Conservation (phyloP, 2,797 vertebrate species). For the Arrhamphus sclerolepis region DNA sequence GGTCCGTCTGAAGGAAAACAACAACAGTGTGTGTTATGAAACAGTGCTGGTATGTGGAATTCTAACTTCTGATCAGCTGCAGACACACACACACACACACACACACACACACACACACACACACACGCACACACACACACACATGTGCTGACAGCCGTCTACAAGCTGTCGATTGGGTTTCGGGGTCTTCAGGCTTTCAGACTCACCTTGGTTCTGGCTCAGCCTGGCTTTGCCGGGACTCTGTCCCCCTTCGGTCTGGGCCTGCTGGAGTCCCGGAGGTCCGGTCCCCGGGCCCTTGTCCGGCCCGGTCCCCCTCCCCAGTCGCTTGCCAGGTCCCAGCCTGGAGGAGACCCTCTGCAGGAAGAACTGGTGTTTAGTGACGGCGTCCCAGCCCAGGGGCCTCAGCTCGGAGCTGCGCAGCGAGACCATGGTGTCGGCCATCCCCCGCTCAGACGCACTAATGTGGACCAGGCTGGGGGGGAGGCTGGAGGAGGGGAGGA, state of each 20-base stretch:
- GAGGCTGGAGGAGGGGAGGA: slow-evolving; percentile 55
- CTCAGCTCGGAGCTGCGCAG: slow-evolving; percentile 70
- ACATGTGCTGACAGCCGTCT: not conserved
- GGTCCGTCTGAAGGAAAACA: too few relatives aligned
- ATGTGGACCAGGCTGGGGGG: slow-evolving; percentile 42
- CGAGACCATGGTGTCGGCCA: slow-evolving; percentile 78
- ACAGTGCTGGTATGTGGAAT: too few relatives aligned
- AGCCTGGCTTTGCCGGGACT: slow-evolving; percentile 44
- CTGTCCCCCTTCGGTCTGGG: slow-evolving; percentile 23
- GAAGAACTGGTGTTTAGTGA: slow-evolving; percentile 73
- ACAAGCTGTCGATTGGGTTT: too few relatives aligned
- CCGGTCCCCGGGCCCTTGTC: slow-evolving; percentile 41
- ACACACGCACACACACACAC: not conserved
- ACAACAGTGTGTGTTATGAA: too few relatives aligned
- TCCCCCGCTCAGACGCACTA: slow-evolving; percentile 54
- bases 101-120: not conserved
- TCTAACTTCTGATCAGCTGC: too few relatives aligned
- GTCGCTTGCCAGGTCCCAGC: slow-evolving; percentile 57
- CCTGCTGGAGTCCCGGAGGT: slow-evolving; percentile 41
- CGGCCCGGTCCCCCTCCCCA: slow-evolving; percentile 24
- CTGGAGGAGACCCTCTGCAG: slow-evolving; percentile 78
- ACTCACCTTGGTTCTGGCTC: slow-evolving; percentile 65
- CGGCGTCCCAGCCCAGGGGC: slow-evolving; percentile 67
- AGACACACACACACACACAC: too few relatives aligned
- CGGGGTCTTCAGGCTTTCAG: too few relatives aligned